Conservation (phyloP, 2,888 invertebrate genomes). For the Panzeria rudis region DNA sequence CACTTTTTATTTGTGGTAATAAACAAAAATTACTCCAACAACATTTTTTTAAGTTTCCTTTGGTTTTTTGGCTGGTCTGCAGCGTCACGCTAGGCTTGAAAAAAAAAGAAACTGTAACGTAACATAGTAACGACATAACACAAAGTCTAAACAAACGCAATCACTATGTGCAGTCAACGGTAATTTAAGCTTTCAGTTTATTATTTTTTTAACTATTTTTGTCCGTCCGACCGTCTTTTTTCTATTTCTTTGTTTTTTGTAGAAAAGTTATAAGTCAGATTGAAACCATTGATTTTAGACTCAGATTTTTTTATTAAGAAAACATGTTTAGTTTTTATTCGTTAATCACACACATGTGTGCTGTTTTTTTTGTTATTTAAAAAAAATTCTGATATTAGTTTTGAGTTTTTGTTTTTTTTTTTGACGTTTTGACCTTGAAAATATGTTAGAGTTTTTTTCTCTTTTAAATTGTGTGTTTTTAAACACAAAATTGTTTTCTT, state of each 20-base stretch:
- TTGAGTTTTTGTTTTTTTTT: constrained; percentile 31
- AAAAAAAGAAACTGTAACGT: constrained; percentile 52
- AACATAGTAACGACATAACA: constrained; percentile 56
- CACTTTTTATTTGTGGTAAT: constrained; percentile 20
- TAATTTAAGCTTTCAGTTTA: constrained; percentile 19
- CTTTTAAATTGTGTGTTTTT: constrained; percentile 25
- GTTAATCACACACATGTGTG: neutral
- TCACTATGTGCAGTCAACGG: constrained; percentile 57
- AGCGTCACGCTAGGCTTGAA: constrained; percentile 66
- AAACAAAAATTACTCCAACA: constrained; percentile 36
- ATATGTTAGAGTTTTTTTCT: constrained; percentile 31
- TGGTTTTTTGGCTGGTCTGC: constrained; percentile 13
- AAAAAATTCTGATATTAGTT: constrained; percentile 45
- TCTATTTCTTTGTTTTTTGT: neutral
- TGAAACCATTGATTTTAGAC: constrained; percentile 32
- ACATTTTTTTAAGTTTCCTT: constrained; percentile 3
- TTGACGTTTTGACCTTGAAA: constrained; percentile 55
- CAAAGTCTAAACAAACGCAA: constrained; percentile 35
- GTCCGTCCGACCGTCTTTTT: neutral
- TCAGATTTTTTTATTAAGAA: neutral
- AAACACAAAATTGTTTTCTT: constrained; percentile 8
- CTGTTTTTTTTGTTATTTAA: constrained; percentile 13
- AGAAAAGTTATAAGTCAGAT: constrained; percentile 39
- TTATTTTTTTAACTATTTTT: neutral
- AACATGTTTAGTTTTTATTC: constrained; percentile 40